Evolutionary conservation across 2,797 vertebrate species (phyloP), one percentile per base, ranked within the genome.

Genomic region (Epinephelus coioides): DNA sequence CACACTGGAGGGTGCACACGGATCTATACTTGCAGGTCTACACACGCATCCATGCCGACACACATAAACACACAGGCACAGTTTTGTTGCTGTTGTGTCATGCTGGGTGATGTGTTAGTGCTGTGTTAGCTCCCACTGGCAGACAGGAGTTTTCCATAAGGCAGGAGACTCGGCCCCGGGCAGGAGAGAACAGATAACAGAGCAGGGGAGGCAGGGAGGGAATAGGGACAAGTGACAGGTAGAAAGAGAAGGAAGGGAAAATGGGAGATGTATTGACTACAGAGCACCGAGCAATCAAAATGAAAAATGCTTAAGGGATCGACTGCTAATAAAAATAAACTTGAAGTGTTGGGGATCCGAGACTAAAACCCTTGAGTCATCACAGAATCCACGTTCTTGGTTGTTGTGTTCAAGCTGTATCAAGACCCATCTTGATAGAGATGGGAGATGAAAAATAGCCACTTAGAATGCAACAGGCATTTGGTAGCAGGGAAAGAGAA

Each of bases 71-170:
- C 40, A 27, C 46, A 34, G 38, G 7, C 25, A 71, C 64, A 2
- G 61, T 75, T 81, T 63, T 61, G 34, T 34, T 34, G 34, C 34
- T 34, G 34, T 34, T 34, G 76, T 69, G 73, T 85, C 72, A 38
- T 50, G 56, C 69, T 56, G 68, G 57, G 57, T 78, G 73, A 80
- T 73, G 83, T 72, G 78, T 70, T 76, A 57, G 65, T 14, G 34
- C 70, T 51, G 51, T 15, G 69, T 77, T 74, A 65, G 49, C 80
- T 51, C 76, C 81, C 54, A 46, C 78, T 27, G 75, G 80, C 61
- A 75, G 83, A 79, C 81, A 80, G 50, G 74, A 51, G 46, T 60
- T 44, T 69, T 79, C 83, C 83, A 83, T 59, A 69, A 83, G 78
- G 81, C 56, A 53, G 61, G 81, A 64, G 55, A 38, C 55, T 30